Evolutionary conservation across 2,797 vertebrate species (phyloP), one percentile per base, ranked within the genome.

Genomic region (Staurois parvus): DNA sequence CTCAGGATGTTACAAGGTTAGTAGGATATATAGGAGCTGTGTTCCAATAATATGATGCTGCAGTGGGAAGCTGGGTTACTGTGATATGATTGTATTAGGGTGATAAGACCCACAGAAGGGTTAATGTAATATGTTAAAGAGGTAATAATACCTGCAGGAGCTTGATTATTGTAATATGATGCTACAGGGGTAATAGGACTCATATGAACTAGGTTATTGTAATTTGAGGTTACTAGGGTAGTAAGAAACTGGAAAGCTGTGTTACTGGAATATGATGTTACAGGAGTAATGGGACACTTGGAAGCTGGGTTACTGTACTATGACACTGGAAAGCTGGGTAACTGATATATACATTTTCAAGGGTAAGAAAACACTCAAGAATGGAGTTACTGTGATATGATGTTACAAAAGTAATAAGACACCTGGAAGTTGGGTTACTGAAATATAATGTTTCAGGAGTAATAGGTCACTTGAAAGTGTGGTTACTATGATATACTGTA

Each of bases 1-100:
- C 15, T 52, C 17, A 52, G 62, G 29, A 76, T 78, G 66, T 78
- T 77, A 77, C 45, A 84, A 37, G 12, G 48, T 9, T 8, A 66
- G 48, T 78, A 29, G 59, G 37, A 3, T 11, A 56, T 40, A 62
- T 32, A 72, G 24, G 6, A 72, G 76, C 68, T n/a, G 48, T 26
- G 75, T 32, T 37, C 21, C 26, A 17, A 21, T 30, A 72, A 30
- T 74, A 24, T 37, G 45, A 56, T 77, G 45, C 59, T 62, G 40
- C 66, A 70, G 37, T 32, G 62, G 29, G 13, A 40, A 56, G 74
- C 66, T 10, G 64, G 62, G 29, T 70, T 28, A 83, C 7, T 7
- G 29, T 29, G 28, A 24, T 76, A 59, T 59, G 15, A 48, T 74
- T 28, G 30, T 48, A 82, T 5, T 4, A 42, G 56, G 15, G 42